phyloP scores from a whole-genome alignment of 2,797 vertebrate genomes.

The Acrocephalus scirpaceus region DNA sequence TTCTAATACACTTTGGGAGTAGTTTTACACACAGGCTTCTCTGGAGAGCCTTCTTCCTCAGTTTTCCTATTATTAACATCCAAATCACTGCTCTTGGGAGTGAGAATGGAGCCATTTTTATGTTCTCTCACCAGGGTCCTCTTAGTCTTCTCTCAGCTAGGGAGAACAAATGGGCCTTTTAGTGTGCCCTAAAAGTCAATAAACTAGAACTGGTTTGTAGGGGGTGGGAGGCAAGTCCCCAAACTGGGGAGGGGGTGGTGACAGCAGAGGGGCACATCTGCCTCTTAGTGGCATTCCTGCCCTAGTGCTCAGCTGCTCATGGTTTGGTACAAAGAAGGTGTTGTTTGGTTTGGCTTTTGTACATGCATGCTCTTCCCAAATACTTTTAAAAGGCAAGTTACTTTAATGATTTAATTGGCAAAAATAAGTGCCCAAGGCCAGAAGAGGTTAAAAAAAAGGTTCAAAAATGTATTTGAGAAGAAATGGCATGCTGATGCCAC shows the following conservation, averaged over 20 bases:
- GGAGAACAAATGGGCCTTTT: conserved; percentile 31
- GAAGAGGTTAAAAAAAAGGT: not conserved
- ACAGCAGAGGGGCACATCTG: not conserved
- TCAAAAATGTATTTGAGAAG: not conserved
- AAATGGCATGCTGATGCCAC: not conserved
- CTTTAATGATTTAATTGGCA: not conserved
- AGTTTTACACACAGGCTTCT: not conserved
- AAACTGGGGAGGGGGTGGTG: not conserved
- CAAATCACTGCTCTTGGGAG: not conserved
- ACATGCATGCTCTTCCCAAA: not conserved
- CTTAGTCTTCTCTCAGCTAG: not conserved
- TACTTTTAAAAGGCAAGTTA: not conserved
- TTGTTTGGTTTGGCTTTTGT: not conserved
- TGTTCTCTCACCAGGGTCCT: not conserved
- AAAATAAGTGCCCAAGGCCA: not conserved
- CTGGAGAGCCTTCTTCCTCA: not conserved
- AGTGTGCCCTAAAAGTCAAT: not conserved
- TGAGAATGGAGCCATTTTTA: conserved; percentile 5
- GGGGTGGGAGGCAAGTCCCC: not conserved
- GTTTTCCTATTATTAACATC: conserved; percentile 15
- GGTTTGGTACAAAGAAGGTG: not conserved
- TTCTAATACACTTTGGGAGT: not conserved
- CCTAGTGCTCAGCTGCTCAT: not conserved
- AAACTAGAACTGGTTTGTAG: not conserved
- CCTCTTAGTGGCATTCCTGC: not conserved